phyloP scores from a whole-genome alignment of 2,113 vertebrate species.

The Ochotona curzoniae region DNA sequence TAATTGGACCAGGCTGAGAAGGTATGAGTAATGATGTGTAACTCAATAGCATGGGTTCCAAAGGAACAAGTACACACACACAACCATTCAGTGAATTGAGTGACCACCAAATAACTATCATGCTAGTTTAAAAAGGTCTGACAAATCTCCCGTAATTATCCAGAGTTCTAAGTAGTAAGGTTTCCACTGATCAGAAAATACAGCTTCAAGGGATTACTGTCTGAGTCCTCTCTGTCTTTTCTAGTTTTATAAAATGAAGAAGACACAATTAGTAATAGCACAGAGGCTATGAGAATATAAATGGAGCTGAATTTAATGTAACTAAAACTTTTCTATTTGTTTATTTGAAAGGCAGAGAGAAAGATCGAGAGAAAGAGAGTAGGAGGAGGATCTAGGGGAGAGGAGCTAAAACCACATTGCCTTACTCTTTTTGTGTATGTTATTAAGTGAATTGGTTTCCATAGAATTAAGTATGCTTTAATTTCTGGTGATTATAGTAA shows the following conservation, averaged over 20 bases:
- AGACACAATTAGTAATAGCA: constrained; percentile 18
- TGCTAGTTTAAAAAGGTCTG: not conserved
- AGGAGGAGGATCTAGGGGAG: not conserved
- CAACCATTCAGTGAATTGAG: not conserved
- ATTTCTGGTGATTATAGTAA: not conserved
- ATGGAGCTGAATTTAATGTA: not conserved
- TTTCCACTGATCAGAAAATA: not conserved
- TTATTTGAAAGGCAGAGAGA: too few relatives aligned
- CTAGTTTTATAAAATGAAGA: constrained; percentile 32
- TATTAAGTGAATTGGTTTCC: not conserved
- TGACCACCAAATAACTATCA: constrained; percentile 24
- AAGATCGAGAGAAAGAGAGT: too few relatives aligned
- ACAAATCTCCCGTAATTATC: constrained; percentile 25
- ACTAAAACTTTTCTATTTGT: too few relatives aligned
- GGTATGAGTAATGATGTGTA: not conserved
- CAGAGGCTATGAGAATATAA: not conserved
- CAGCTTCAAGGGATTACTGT: not conserved
- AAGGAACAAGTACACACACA: not conserved
- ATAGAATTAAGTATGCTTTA: not conserved
- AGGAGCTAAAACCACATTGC: not conserved
- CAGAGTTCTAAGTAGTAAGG: constrained; percentile 33
- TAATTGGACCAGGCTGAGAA: not conserved
- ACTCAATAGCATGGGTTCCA: not conserved
- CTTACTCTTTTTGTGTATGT: not conserved
- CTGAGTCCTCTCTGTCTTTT: not conserved